phyloP scores from a whole-genome alignment of 2,113 vertebrate species.

The Siniperca chuatsi region DNA sequence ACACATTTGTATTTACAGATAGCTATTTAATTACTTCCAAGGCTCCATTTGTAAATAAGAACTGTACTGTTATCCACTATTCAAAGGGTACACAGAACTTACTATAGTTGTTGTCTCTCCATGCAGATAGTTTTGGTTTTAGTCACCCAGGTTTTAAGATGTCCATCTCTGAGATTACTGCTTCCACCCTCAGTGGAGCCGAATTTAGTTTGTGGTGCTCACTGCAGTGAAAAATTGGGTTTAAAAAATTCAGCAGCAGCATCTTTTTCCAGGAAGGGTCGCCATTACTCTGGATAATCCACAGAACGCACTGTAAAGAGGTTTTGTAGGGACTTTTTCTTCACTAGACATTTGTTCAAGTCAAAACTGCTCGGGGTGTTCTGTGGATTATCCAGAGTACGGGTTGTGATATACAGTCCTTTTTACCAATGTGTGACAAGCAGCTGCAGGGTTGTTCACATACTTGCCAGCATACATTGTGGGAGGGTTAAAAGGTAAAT shows the following conservation, averaged over 20 bases:
- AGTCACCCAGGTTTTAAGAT: background rate
- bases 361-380: background rate
- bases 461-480: too few species aligned
- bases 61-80: background rate
- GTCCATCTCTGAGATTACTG: background rate
- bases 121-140: background rate
- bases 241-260: background rate
- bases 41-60: background rate
- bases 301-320: background rate
- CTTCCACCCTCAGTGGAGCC: background rate
- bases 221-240: background rate
- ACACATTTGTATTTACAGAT: background rate
- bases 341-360: background rate
- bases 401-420: background rate
- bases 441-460: too few species aligned
- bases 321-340: background rate
- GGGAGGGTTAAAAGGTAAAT: too few species aligned
- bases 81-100: background rate
- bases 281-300: background rate
- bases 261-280: background rate
- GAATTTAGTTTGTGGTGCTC: background rate
- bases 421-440: background rate
- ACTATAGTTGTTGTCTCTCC: background rate
- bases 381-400: background rate
- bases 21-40: background rate